Percentiles rank a stretch among this genome's conserved stretches.
Conservation (phyloP, 1,140 invertebrate genomes). For the Vanessa tameamea region DNA sequence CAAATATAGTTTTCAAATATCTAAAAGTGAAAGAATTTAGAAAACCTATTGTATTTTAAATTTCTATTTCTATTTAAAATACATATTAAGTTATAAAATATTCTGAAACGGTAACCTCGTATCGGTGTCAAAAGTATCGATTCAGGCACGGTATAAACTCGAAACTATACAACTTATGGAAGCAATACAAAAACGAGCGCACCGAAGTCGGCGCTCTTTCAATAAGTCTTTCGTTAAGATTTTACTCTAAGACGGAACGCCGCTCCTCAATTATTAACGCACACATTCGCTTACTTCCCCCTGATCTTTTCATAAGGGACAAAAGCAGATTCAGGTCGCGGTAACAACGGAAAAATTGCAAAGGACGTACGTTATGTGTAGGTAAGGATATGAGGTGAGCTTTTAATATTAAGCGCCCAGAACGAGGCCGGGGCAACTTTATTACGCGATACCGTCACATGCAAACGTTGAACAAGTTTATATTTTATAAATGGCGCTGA, state of each 20-base stretch:
- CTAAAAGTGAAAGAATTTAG: no score
- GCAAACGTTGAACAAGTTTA: slow-evolving; percentile 40
- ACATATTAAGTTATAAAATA: no score
- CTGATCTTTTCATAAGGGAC: slow-evolving; percentile 70
- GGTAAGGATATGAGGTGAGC: slow-evolving; percentile 57
- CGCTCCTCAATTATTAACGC: slow-evolving; percentile 73
- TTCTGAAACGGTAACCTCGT: no score
- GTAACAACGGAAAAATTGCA: slow-evolving; percentile 72
- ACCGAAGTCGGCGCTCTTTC: slow-evolving; percentile 44
- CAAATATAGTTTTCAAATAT: no score
- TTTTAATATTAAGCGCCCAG: slow-evolving; percentile 63
- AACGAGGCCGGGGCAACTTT: slow-evolving; percentile 49
- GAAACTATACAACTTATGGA: not conserved
- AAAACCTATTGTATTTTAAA: no score
- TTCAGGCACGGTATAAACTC: not conserved
- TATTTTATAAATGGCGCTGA: slow-evolving; percentile 40
- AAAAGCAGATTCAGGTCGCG: slow-evolving; percentile 71
- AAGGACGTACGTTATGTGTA: slow-evolving; percentile 60
- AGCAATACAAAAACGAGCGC: slow-evolving; percentile 46
- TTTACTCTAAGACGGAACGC: slow-evolving; percentile 56
- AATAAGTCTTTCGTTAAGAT: slow-evolving; percentile 68
- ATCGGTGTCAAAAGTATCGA: not conserved
- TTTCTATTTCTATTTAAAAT: no score
- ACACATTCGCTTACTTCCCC: slow-evolving; percentile 66
- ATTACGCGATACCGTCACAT: slow-evolving; percentile 57